Evolutionary conservation across 30 jellyfish, hydroid and myxozoan genomes (phyloP).

Genomic region (Morbakka virulenta): DNA sequence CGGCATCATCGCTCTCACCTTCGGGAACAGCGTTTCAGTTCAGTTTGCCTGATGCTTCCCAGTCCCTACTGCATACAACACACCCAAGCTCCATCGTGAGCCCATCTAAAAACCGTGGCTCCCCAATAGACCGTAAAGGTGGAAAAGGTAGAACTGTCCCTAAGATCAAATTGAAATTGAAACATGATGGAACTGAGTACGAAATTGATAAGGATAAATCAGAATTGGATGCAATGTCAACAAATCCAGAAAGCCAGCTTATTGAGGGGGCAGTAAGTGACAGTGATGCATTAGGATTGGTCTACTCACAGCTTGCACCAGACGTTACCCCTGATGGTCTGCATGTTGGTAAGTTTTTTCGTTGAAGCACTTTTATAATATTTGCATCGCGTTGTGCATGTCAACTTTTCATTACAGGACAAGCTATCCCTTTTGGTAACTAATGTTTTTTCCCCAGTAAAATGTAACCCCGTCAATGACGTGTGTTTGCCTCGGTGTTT

Average conservation of each 20-base stretch:
- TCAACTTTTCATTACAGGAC: too few relatives aligned
- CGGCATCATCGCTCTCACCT: constrained; percentile 35
- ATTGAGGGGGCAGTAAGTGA: neutral
- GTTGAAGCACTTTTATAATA: too few relatives aligned
- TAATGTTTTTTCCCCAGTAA: too few relatives aligned
- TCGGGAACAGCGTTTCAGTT: constrained; percentile 44
- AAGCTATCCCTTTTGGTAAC: too few relatives aligned
- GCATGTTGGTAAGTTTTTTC: too few relatives aligned
- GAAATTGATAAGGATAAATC: constrained; percentile 79
- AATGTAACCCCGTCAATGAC: too few relatives aligned
- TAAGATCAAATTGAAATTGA: constrained; percentile 61
- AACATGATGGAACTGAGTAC: constrained; percentile 69
- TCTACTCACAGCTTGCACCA: too few relatives aligned
- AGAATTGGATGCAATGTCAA: constrained; percentile 51
- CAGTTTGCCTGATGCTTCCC: constrained; percentile 18
- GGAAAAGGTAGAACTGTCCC: constrained; percentile 62
- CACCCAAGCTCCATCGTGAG: constrained; percentile 42
- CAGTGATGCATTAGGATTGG: too few relatives aligned
- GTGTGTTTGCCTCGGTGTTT: too few relatives aligned
- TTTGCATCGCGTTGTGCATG: too few relatives aligned
- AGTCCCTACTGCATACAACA: constrained; percentile 49
- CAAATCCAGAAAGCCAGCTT: neutral
- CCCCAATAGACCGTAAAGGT: constrained; percentile 29
- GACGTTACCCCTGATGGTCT: too few relatives aligned
- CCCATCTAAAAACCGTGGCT: constrained; percentile 22